phyloP scores from a whole-genome alignment of 2,888 invertebrate genomes.

The Cantharis flavilabris region DNA sequence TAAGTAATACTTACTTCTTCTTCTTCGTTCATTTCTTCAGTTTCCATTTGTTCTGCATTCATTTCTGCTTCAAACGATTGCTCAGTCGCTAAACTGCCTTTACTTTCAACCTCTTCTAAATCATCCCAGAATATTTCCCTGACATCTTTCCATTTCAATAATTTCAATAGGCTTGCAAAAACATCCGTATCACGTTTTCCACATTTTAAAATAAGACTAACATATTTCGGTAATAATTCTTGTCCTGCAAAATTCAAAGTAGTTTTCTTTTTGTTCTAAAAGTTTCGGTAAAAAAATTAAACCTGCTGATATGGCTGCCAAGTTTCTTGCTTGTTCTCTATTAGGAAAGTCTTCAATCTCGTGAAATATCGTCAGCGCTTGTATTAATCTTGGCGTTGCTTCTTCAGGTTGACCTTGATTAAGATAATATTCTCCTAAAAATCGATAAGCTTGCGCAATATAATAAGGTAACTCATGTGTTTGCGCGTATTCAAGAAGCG shows the following conservation, averaged over 20 bases:
- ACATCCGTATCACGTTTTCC: conserved; percentile 28
- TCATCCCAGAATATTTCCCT: conserved; percentile 39
- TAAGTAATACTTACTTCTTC: background rate
- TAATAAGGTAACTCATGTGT: conserved; percentile 42
- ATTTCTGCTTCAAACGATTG: background rate
- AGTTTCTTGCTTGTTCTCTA: conserved; percentile 44
- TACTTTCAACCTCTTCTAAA: background rate
- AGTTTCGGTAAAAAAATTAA: background rate
- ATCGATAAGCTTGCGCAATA: conserved; percentile 47
- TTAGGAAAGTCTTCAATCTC: conserved; percentile 37
- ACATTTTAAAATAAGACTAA: conserved; percentile 37
- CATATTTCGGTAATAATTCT: conserved; percentile 44
- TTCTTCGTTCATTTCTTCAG: background rate
- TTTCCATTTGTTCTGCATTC: background rate
- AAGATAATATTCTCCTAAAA: conserved; percentile 50
- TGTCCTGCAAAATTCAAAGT: conserved; percentile 34
- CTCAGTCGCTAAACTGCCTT: background rate
- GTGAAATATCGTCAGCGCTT: conserved; percentile 46
- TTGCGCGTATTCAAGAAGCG: conserved; percentile 40
- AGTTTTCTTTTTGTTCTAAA: too few relatives aligned
- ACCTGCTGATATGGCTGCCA: conserved; percentile 49
- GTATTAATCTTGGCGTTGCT: conserved; percentile 45
- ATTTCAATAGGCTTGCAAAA: conserved; percentile 34
- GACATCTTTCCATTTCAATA: conserved; percentile 47
- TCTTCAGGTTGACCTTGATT: conserved; percentile 41